Evolutionary conservation across 92 coral and sea anemone species (phyloP).

Genomic region (Virgularia gustaviana): DNA sequence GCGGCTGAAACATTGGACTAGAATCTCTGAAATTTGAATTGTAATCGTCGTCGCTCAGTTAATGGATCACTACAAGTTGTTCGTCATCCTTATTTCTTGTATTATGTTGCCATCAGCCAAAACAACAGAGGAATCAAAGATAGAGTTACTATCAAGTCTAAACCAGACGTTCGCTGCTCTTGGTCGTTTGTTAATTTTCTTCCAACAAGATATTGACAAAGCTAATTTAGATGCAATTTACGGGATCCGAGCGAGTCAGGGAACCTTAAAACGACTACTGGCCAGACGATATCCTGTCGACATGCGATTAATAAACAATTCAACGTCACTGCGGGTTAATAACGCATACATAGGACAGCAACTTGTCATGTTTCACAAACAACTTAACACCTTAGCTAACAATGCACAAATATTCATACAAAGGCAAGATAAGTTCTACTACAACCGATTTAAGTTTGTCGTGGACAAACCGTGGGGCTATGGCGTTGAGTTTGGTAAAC

Average conservation of each 20-base stretch:
- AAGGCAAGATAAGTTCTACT: slow-evolving; percentile 5
- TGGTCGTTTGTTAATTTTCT: slow-evolving; percentile 1
- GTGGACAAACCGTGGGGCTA: slow-evolving; percentile 31
- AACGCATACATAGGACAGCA: not conserved
- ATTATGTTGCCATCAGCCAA: not conserved
- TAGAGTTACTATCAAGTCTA: not conserved
- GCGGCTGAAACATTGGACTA: too few species aligned
- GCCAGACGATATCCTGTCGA: too few species aligned
- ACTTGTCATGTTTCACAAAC: not conserved
- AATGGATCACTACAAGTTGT: too few species aligned
- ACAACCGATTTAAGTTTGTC: slow-evolving; percentile 2
- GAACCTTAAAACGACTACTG: not conserved
- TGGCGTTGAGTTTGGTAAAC: not conserved
- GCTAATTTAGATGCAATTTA: slow-evolving; percentile 20
- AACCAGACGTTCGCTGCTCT: not conserved
- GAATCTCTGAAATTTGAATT: too few species aligned
- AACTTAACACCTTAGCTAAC: not conserved
- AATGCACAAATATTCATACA: slow-evolving; percentile 5
- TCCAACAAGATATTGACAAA: not conserved
- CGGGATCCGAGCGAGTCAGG: slow-evolving; percentile 15
- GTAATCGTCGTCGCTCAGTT: too few species aligned
- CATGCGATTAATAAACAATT: too few species aligned
- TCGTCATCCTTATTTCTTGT: not conserved
- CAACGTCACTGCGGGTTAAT: not conserved
- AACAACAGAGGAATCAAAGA: too few species aligned